Evolutionary conservation across 1,140 invertebrate species (phyloP).

Genomic region (Camponotus pennsylvanicus): DNA sequence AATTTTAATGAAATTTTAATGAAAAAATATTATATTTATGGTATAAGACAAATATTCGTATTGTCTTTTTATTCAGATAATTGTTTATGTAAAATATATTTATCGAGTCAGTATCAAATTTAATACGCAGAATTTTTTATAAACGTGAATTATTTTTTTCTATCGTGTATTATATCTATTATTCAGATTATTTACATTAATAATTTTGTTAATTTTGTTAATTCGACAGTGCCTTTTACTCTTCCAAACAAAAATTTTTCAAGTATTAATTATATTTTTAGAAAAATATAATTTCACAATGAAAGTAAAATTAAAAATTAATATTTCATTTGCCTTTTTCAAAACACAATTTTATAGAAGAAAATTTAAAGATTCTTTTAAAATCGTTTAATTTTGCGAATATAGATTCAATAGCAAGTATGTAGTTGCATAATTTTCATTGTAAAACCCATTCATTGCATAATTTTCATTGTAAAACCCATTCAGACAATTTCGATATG

Average conservation of each 20-base stretch:
- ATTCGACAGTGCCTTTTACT: neutral
- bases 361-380: neutral
- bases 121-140: conserved; percentile 3
- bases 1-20: conserved; percentile 13
- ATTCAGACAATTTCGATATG: neutral
- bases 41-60: neutral
- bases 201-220: neutral
- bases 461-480: conserved; percentile 10
- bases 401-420: neutral
- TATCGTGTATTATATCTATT: neutral
- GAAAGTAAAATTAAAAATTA: neutral
- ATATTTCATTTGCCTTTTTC: neutral
- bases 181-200: neutral
- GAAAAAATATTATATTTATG: neutral
- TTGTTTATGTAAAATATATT: neutral
- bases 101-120: neutral
- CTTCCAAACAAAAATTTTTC: neutral
- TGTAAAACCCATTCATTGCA: no score
- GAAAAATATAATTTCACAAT: neutral
- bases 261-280: neutral
- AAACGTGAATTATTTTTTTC: neutral
- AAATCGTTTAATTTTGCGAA: neutral
- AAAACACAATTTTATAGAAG: neutral
- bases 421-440: neutral
- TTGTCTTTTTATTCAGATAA: neutral